Conservation (phyloP, 2,888 invertebrate species). For the Campoletis raptor region DNA sequence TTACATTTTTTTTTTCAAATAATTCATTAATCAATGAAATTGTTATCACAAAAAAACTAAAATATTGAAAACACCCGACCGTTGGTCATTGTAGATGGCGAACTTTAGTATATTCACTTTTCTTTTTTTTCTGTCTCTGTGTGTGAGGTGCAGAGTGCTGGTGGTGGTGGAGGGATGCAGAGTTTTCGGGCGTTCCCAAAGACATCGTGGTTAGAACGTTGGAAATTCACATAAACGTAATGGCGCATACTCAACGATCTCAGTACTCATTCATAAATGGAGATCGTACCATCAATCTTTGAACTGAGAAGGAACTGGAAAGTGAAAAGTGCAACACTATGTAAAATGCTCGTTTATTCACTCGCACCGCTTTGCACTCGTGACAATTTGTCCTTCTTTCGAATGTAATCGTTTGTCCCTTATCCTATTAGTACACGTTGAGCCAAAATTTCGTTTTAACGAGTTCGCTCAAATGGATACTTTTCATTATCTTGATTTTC, state of each 20-base stretch:
- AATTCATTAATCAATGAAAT: conserved; percentile 77
- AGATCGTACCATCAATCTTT: not conserved
- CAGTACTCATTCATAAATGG: conserved; percentile 29
- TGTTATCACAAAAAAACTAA: conserved; percentile 79
- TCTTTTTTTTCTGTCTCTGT: not conserved
- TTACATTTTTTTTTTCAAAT: conserved; percentile 77
- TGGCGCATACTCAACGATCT: conserved; percentile 45
- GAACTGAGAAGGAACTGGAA: not conserved
- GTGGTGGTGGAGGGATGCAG: conserved; percentile 2
- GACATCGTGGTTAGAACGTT: conserved; percentile 53
- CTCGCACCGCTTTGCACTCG: not conserved
- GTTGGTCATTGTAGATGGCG: conserved; percentile 80
- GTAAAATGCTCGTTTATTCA: not conserved
- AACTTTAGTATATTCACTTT: conserved; percentile 61
- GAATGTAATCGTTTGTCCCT: not conserved
- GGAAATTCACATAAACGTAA: conserved; percentile 37
- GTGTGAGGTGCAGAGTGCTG: not conserved
- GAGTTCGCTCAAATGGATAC: not conserved
- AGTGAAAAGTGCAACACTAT: not conserved
- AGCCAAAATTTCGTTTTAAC: not conserved
- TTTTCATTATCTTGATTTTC: not conserved
- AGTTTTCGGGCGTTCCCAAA: conserved; percentile 65
- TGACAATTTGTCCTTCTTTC: not conserved
- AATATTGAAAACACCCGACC: conserved; percentile 79
- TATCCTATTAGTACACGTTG: not conserved